Evolutionary conservation across 2,888 invertebrate species (phyloP).

Genomic region (Drosophila mayaguana): DNA sequence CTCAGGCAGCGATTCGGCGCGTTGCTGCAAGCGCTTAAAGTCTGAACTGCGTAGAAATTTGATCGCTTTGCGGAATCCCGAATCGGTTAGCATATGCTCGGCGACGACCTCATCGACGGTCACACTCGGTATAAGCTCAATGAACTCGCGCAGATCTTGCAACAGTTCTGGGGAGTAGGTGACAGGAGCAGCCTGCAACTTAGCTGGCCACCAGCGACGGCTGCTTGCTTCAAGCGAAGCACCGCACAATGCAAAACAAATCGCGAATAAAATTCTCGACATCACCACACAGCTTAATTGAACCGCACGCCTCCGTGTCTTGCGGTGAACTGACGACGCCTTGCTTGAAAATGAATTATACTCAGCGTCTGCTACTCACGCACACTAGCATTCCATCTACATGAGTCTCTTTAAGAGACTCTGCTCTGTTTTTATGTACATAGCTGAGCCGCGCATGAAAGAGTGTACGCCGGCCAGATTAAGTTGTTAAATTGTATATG

Average conservation of each 20-base stretch:
- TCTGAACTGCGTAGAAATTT: conserved; percentile 69
- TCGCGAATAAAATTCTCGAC: conserved; percentile 19
- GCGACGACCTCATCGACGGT: conserved; percentile 72
- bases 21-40: conserved; percentile 64
- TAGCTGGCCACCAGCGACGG: conserved; percentile 16
- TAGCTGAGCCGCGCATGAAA: background rate
- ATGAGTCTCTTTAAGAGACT: too few species aligned
- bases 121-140: conserved; percentile 65
- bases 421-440: background rate
- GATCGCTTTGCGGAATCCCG: conserved; percentile 72
- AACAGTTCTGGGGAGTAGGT: conserved; percentile 75
- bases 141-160: conserved; percentile 72
- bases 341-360: conserved; percentile 3
- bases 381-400: background rate
- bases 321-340: conserved; percentile 17
- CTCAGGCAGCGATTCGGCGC: conserved; percentile 72
- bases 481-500: background rate
- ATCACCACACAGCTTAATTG: background rate
- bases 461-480: background rate
- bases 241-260: conserved; percentile 30
- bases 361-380: background rate
- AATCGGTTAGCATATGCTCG: conserved; percentile 73
- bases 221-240: conserved; percentile 11
- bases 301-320: conserved; percentile 13
- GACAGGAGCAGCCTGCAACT: conserved; percentile 4